Base-by-base conservation (phyloP, 2,888 invertebrate genomes). In the Papilio protenor region DNA sequence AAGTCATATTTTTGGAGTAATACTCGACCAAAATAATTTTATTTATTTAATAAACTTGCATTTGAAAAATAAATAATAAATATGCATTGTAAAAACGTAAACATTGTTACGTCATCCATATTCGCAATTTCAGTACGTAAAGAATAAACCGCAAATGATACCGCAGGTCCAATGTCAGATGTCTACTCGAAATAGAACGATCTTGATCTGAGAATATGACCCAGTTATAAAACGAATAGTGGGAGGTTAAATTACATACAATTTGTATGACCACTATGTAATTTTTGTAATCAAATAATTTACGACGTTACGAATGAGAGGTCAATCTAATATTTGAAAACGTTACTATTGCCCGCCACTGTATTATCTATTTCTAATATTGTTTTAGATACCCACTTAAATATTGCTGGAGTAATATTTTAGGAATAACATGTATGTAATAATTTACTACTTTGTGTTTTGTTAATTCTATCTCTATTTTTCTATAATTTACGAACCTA, bases 131-230 rank as follows among this genome's bases (percentile, higher is more conserved):
- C 8, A 61, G 61, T 27, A 61, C 61, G 23, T 61, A n/a, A 47
- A 27, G 64, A 69, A 66, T 69, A 33, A 27, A 73, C 69, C 73
- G 57, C 21, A 70, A 57, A 76, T 73, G 75, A 75, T 70, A 75
- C 55, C 61, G 66, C 80, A 82, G 81, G 80, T 82, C 85, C 88
- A 87, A 89, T 88, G 89, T 84, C 88, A 87, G 81, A 77, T 82
- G 84, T 84, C 84, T 84, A 83, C 83, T 84, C 81, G 77, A 87
- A 90, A 90, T 90, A 90, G 89, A 87, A 80, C 82, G 87, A 81
- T 90, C 89, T 89, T 89, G 90, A 88, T 87, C 87, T 81, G 84
- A 85, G 84, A 87, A 85, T 85, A 83, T 85, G 89, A 87, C 88
- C 88, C 78, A 87, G 85, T 84, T 87, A 82, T 77, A 72, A 77